Base-by-base conservation (phyloP, 2,888 invertebrate species). In the Scotopteryx bipunctaria region DNA sequence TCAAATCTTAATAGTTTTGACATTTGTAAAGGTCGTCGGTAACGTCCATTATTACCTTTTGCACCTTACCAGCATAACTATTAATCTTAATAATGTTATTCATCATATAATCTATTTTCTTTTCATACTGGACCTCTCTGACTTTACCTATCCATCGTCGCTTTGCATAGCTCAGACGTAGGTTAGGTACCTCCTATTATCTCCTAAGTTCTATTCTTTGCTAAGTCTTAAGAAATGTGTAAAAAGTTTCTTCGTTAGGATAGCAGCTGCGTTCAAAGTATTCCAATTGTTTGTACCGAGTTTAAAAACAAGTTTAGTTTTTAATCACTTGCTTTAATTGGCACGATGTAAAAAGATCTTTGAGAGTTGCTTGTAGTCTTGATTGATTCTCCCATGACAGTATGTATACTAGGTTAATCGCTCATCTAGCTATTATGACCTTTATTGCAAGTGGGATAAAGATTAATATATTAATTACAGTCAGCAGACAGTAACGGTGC, bases 401-500 rank as follows among this genome's bases (percentile, higher is more conserved):
- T 36, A 35, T 52, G 61, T 63, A 57, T 57, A 57, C 55, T 41
- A 44, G 54, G 54, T 49, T 54, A 54, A 54, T 54, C 44, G 50
- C 49, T 61, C 57, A 52, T 55, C 57, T 55, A 55, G 48, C 54
- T 61, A 60, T 58, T 59, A 63, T 67, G 59, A 41, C 59, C 57
- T 63, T 61, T 67, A 68, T 75, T 73, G 65, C 68, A 60, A 62
- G 43, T 55, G 50, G 51, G 48, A 64, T 59, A 68, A 40, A 65
- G 64, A 67, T 68, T 74, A 64, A 73, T 71, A 72, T 65, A 78
- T 82, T 86, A 86, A 83, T 86, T 86, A 76, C 70, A 74, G 72
- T 72, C 73, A 76, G 78, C 78, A 74, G 74, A 61, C 67, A 62
- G 66, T 86, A 88, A 87, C 88, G 86, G 88, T 79, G 58, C 70